Conservation (phyloP, 2,113 vertebrate genomes). For the Pangasianodon hypophthalmus region DNA sequence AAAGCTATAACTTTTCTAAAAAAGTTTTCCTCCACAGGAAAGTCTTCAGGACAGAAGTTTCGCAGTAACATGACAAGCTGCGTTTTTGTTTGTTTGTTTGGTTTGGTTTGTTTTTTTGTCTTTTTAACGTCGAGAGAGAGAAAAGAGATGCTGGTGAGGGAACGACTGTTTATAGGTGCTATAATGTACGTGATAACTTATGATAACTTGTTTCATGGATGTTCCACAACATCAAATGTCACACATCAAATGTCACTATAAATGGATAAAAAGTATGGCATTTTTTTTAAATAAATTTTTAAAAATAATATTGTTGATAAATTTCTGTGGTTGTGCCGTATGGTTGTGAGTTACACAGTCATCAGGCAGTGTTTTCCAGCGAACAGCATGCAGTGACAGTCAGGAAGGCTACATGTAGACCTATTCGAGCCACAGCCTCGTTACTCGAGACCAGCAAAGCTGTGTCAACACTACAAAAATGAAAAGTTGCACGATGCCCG, state of each 20-base stretch:
- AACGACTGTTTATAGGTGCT: too few species aligned
- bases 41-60: background rate
- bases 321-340: background rate
- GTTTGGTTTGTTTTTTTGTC: background rate
- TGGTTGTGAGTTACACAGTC: background rate
- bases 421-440: slow-evolving; percentile 54
- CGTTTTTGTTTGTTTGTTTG: background rate
- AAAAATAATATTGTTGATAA: background rate
- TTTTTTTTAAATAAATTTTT: background rate
- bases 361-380: slow-evolving; percentile 23
- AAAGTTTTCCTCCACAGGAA: background rate
- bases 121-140: background rate
- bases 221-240: background rate
- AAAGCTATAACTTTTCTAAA: background rate
- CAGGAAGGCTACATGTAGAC: slow-evolving; percentile 33
- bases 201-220: background rate
- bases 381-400: slow-evolving; percentile 45
- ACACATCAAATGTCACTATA: background rate
- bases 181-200: too few species aligned
- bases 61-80: background rate
- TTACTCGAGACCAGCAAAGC: slow-evolving; percentile 60
- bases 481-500: slow-evolving; percentile 62
- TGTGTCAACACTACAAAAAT: slow-evolving; percentile 66
- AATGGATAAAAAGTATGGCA: background rate
- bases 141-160: background rate